These are phyloP conservation scores for Microcebus griseorufus DNA, from an alignment of 2,113 vertebrate genomes.

Conservation along the genomic window DNA sequence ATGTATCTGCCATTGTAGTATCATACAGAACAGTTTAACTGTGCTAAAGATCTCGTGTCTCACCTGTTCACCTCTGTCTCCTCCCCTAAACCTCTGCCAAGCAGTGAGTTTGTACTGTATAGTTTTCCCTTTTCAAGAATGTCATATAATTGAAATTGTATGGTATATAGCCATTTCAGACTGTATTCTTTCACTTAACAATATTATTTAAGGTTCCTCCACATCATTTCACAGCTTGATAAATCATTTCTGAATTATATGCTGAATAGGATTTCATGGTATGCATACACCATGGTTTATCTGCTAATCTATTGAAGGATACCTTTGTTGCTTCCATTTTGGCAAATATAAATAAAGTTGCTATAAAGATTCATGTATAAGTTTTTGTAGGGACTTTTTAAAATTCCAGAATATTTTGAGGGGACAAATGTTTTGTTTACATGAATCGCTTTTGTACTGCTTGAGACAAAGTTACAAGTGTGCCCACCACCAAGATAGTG, in stretches of 20 bases:
- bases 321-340: neutral
- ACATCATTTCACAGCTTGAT: neutral
- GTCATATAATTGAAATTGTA: neutral
- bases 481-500: too few species aligned
- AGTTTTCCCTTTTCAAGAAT: neutral
- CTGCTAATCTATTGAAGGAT: neutral
- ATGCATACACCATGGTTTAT: neutral
- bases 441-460: too few species aligned
- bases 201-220: neutral
- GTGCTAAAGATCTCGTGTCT: neutral
- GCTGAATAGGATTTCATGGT: neutral
- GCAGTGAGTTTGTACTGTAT: neutral
- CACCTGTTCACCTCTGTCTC: neutral
- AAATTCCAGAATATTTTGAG: too few species aligned
- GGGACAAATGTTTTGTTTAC: too few species aligned
- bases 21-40: neutral
- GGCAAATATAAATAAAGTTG: neutral
- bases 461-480: too few species aligned
- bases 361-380: neutral
- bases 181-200: neutral
- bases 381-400: neutral
- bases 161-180: neutral
- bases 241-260: neutral
- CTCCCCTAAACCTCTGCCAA: neutral
- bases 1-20: neutral